Evolutionary conservation across 1,140 invertebrate species (phyloP), one percentile per base, ranked within the genome.

Genomic region (Ceratitis capitata): DNA sequence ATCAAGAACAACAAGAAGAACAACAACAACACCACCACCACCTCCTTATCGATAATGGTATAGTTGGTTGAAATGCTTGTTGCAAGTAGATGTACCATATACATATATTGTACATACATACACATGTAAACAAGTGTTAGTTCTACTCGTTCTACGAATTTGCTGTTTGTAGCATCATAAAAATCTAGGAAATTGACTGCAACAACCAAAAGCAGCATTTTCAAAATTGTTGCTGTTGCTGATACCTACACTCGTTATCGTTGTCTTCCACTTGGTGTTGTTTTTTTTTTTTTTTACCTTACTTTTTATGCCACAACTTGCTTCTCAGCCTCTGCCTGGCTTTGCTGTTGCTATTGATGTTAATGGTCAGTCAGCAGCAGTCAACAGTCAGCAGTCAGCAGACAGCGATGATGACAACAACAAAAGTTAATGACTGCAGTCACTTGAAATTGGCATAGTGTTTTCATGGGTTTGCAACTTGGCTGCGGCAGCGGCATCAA

Each of bases 181-280:
- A 78, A 78, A 47, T 47, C 69, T 78, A 78, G 69, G n/a, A 78
- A 78, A 78, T 78, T 78, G 69, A 45, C 69, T 78, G 69, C 69
- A 78, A 78, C 69, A 26, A 45, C 39, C 69, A 47, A 78, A 78
- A 78, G 69, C 23, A 7, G 51, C 39, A 45, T 78, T 78, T 78
- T 78, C 16, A 26, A 78, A 78, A 78, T 78, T 78, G 69, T 64
- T n/a, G n/a, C n/a, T 64, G 61, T 19, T 45, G 69, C n/a, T 78
- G 64, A 74, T 74, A 74, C 32, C 32, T 74, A 74, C 56, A 53
- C 69, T 78, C n/a, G 42, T 78, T 78, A 78, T 45, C 69, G 69
- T 78, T 78, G 69, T 42, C 69, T 78, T 1, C n/a, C 69, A 39
- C 16, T 78, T 3, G 10, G 23, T 78, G 32, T 39, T 23, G 3